Base-by-base conservation (phyloP, 1,140 invertebrate genomes). In the Zaprionus gabonicus region DNA sequence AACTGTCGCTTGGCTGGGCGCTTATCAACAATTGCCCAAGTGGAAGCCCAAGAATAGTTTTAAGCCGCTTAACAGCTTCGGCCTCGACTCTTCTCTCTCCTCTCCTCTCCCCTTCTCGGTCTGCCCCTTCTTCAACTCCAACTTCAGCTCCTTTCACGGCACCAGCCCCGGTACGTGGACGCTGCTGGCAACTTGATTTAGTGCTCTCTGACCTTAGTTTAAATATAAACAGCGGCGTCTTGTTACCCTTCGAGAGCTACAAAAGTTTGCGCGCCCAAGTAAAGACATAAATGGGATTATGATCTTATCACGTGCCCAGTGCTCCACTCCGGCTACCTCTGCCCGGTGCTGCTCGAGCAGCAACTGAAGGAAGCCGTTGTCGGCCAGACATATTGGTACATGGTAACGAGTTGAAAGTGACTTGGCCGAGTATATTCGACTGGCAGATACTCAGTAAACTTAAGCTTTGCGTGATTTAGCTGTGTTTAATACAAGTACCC, bases 201-300 rank as follows among this genome's bases (percentile, higher is more conserved):
- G 85, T 92, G 91, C 88, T 91, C 86, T 92, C 78, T 92, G 91
- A 92, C 91, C 91, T 92, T 83, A 91, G 88, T 92, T 92, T 87
- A 91, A 91, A 92, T 79, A 92, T 91, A 91, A 91, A 92, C 86
- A 91, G 85, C 69, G 66, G 78, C 84, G 71, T 79, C 83, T 80
- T 75, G 44, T 55, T 59, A 79, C 76, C 71, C 59, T 58, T 78
- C 23, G n/a, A 60, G 57, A 38, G 46, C 55, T 51, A 73, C 71
- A 87, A 82, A 88, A 88, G 77, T 87, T 87, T 88, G 56, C 84
- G 76, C 78, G 79, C 78, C 76, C 74, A 76, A 88, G 82, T 91
- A 90, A 86, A 81, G 84, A 92, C 91, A 91, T 91, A 92, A 92
- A 92, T 92, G 91, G 91, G 91, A 92, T 92, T 92, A 92, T 92